phyloP scores from a whole-genome alignment of 2,113 vertebrate genomes.

The Dipodomys ordii region DNA sequence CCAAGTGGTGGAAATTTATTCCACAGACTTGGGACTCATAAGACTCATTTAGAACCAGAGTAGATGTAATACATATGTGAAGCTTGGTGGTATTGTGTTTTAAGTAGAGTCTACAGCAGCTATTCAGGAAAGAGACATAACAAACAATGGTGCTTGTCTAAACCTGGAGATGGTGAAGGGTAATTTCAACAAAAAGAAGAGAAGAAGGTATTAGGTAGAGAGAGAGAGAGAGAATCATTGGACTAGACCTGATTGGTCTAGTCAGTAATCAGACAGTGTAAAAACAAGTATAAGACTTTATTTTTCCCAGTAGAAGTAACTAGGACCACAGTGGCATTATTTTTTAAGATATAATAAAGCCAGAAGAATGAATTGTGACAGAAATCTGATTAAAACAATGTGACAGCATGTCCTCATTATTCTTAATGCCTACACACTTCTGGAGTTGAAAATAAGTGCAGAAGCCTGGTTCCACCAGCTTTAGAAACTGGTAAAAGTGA shows the following conservation, averaged over 20 bases:
- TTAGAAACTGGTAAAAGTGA: background rate
- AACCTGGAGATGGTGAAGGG: background rate
- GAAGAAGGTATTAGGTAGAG: background rate
- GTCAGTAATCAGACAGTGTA: too few relatives aligned
- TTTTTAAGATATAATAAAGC: too few relatives aligned
- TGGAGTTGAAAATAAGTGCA: background rate
- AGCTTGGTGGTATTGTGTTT: background rate
- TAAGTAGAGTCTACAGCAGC: background rate
- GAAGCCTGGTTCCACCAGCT: background rate
- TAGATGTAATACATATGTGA: background rate
- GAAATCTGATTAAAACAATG: background rate
- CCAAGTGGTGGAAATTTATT: background rate
- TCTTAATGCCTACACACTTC: background rate
- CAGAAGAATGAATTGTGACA: too few relatives aligned
- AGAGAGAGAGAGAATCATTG: background rate
- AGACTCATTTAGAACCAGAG: slow-evolving; percentile 5
- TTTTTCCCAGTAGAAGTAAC: too few relatives aligned
- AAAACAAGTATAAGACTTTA: too few relatives aligned
- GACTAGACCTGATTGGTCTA: too few relatives aligned
- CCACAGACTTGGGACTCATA: background rate
- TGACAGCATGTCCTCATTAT: too few relatives aligned
- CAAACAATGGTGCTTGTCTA: background rate
- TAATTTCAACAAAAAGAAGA: background rate
- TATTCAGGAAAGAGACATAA: background rate
- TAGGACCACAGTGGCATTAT: too few relatives aligned